phyloP scores from a whole-genome alignment of 1,140 invertebrate genomes.

The Drosophila ambigua region DNA sequence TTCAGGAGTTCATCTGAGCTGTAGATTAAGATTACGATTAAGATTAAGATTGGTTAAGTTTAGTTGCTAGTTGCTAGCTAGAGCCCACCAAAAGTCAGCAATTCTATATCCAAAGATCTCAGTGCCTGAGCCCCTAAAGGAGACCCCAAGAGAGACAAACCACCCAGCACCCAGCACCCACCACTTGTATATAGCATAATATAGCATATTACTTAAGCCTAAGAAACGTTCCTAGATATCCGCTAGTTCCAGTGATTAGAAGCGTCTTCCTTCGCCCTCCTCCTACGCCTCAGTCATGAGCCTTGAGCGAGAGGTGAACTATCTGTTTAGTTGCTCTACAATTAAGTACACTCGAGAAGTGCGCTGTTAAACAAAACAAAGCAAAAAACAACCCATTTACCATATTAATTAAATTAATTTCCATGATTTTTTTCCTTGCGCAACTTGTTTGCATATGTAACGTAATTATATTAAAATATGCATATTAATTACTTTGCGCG shows the following conservation, averaged over 20 bases:
- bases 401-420: conserved; percentile 47
- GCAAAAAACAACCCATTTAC: conserved; percentile 11
- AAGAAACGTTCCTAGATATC: conserved; percentile 49
- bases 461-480: conserved; percentile 29
- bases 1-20: conserved; percentile 71
- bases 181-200: conserved; percentile 39
- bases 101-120: conserved; percentile 69
- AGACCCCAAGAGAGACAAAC: conserved; percentile 32
- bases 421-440: conserved; percentile 17
- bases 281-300: neutral
- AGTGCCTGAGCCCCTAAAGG: conserved; percentile 51
- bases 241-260: conserved; percentile 61
- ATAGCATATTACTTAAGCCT: conserved; percentile 20
- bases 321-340: conserved; percentile 13
- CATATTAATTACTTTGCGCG: conserved; percentile 28
- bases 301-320: conserved; percentile 21
- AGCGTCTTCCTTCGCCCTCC: conserved; percentile 52
- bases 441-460: conserved; percentile 16
- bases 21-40: too few relatives aligned
- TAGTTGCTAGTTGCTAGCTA: conserved; percentile 9
- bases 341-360: conserved; percentile 33
- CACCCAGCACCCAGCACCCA: neutral
- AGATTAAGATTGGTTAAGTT: neutral
- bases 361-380: conserved; percentile 17
- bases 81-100: conserved; percentile 37